Evolutionary conservation across 2,797 vertebrate genomes (phyloP), one percentile per base, ranked within the genome.

Genomic region (Pseudotriccus pelzelni): DNA sequence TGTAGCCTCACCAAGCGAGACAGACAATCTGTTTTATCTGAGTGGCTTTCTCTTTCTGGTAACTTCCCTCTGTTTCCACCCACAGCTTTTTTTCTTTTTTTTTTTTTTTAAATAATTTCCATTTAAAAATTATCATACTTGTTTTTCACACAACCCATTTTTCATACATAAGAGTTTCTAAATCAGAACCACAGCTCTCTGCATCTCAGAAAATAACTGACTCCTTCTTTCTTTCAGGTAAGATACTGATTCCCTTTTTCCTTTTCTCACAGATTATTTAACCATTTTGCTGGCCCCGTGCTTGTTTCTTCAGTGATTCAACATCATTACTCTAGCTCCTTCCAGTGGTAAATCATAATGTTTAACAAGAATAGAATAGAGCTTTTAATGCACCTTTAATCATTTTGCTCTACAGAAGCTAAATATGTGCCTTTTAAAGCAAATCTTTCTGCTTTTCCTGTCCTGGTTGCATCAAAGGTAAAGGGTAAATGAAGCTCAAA

Each of bases 301-400:
- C 52, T 44, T 43, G 41, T 66, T 79, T 77, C 77, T 90, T 89
- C 88, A 80, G 92, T 73, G 95, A 95, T 94, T 94, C 96, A 97
- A 96, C 80, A 95, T 93, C 97, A 97, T 97, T 96, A 96, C 97
- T 97, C 96, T 97, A 97, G 97, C 98, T 98, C 98, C 98, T 98
- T 98, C 98, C 97, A 98, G 98, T 97, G 97, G 97, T 93, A 97
- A 97, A 97, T 96, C 93, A 91, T 49, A 97, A 96, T 7, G 92
- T 94, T 93, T 93, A 91, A 60, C 93, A 83, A 76, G 63, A 84
- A 69, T 44, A 91, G 37, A 88, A 74, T 4, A 67, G 30, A 93
- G 44, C 37, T 67, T 91, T 81, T 82, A 91, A 80, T 63, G 68
- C 14, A 60, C 30, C 69, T 95, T 96, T 85, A 84, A 96, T 88